phyloP scores from a whole-genome alignment of 1,140 invertebrate species.

The Cherax quadricarinatus region DNA sequence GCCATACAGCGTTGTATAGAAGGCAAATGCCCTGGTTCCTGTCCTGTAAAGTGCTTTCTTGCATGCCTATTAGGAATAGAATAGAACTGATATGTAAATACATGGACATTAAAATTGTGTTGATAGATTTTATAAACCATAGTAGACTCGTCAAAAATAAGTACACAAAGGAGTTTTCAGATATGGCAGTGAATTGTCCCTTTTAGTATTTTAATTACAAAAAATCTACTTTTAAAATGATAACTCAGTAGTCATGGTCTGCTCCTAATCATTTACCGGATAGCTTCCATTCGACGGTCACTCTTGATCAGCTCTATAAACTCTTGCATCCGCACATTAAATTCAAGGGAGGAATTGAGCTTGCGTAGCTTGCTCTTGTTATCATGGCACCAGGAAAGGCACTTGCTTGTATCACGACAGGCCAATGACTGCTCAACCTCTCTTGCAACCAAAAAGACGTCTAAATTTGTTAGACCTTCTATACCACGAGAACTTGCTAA shows the following conservation, averaged over 20 bases:
- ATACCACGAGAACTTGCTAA: conserved; percentile 90
- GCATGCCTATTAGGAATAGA: conserved; percentile 83
- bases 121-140: no score
- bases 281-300: conserved; percentile 91
- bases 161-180: background rate
- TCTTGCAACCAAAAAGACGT: conserved; percentile 92
- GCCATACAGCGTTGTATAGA: conserved; percentile 97
- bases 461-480: conserved; percentile 94
- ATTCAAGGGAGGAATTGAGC: conserved; percentile 92
- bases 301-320: conserved; percentile 95
- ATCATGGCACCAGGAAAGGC: conserved; percentile 97
- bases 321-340: conserved; percentile 95
- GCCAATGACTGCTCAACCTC: conserved; percentile 83
- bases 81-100: no score
- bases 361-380: conserved; percentile 97
- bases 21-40: conserved; percentile 90
- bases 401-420: conserved; percentile 89
- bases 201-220: no score
- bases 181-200: background rate
- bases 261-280: conserved; percentile 79
- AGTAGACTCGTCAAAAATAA: no score
- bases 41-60: conserved; percentile 91
- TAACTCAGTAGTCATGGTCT: background rate
- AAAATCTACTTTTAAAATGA: no score
- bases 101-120: no score